Base-by-base conservation (phyloP, 2,113 vertebrate species). In the Lycocorax pyrrhopterus region DNA sequence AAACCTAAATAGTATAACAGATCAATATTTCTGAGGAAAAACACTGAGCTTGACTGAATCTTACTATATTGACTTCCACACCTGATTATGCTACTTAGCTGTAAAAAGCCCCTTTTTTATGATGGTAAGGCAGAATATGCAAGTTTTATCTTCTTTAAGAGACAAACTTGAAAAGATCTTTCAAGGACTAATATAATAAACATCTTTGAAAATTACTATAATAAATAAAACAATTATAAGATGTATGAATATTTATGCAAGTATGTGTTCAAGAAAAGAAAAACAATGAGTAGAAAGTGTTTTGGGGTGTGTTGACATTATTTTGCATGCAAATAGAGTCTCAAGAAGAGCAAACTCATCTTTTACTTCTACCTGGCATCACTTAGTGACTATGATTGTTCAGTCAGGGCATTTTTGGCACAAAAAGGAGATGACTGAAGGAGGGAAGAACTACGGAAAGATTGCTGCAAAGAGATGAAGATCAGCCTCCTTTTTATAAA, bases 291-390 rank as follows among this genome's bases (percentile, higher is more conserved):
- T 49, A 74, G 16, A 55, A 86, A 44, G 10, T 30, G 20, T 12
- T 86, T 71, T 29, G 3, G 23, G 7, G 4, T 22, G 16, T 7
- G 2, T 6, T 56, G 47, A 18, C 0, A 0, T 13, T 17, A 58
- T 82, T 84, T 69, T 7, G 1, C 26, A 59, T 19, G 4, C 33
- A 12, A 89, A 60, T 6, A 77, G n/a, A 53, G 3, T 39, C 9
- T 37, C 12, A 58, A 41, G 35, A 39, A 87, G 49, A 71, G 1
- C 1, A 49, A 77, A 73, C 4, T 73, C 5, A 37, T 66, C 21
- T 84, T 80, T 83, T 56, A 46, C 18, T 64, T 77, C 41, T 91
- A 18, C 7, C 14, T 81, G n/a, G 19, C 25, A 32, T 67, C 12
- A 35, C 4, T 76, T 73, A 68, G 21, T 23, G 10, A 17, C 47